Conservation (phyloP, 2,888 invertebrate genomes). For the Nipponacmea schrenckii region DNA sequence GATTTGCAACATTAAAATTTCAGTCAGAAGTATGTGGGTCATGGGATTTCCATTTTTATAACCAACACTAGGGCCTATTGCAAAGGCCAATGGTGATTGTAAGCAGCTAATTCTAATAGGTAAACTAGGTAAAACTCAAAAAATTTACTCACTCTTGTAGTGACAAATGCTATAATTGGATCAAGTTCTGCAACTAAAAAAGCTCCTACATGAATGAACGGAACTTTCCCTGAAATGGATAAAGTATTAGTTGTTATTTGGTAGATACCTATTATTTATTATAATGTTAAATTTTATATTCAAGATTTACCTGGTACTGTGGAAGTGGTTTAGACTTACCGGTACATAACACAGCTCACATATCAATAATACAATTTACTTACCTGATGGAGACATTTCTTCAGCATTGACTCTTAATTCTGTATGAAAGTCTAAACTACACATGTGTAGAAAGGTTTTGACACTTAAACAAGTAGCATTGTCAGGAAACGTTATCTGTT, state of each 20-base stretch:
- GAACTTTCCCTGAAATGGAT: conserved; percentile 78
- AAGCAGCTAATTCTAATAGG: too few species aligned
- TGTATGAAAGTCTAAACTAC: conserved; percentile 83
- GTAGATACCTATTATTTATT: too few species aligned
- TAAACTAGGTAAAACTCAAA: background rate
- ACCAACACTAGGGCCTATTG: too few species aligned
- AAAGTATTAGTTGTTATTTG: background rate
- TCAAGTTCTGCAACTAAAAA: conserved; percentile 91
- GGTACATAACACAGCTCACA: background rate
- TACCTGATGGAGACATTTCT: conserved; percentile 91
- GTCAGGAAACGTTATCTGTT: conserved; percentile 93
- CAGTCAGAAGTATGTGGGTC: too few species aligned
- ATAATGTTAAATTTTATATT: background rate
- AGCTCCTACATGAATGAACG: conserved; percentile 90
- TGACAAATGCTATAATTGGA: conserved; percentile 88
- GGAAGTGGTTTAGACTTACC: background rate
- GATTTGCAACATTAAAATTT: too few species aligned
- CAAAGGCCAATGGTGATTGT: too few species aligned
- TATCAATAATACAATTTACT: conserved; percentile 5
- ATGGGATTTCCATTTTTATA: too few species aligned
- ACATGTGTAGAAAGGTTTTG: conserved; percentile 93
- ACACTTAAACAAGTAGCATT: conserved; percentile 93
- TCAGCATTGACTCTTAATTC: conserved; percentile 91
- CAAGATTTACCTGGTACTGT: background rate
- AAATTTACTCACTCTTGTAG: conserved; percentile 75